Percentiles rank a stretch among this genome's conserved stretches.
phyloP scores from a whole-genome alignment of 2,888 invertebrate genomes.

The Nymphalis c-album region DNA sequence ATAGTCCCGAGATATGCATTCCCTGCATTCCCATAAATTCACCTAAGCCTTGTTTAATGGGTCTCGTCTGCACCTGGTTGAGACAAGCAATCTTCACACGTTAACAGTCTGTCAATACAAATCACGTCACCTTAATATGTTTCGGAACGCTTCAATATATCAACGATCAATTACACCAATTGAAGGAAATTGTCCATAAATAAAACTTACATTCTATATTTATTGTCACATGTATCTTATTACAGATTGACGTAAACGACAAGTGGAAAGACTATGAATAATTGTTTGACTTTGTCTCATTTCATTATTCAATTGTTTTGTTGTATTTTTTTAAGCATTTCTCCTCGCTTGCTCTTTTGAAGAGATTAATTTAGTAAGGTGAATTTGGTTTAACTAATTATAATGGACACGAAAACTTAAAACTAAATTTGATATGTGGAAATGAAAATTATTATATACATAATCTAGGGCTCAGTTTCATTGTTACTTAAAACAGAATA shows the following conservation, averaged over 20 bases:
- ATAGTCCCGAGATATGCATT: neutral
- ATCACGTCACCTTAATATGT: neutral
- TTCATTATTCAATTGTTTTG: too few species aligned
- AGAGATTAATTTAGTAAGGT: too few species aligned
- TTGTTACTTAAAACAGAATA: too few species aligned
- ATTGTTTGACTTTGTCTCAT: too few species aligned
- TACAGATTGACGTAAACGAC: neutral
- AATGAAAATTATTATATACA: too few species aligned
- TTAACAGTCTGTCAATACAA: slow-evolving; percentile 14
- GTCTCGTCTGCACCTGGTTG: slow-evolving; percentile 10
- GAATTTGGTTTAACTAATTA: too few species aligned
- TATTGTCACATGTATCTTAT: slow-evolving; percentile 6
- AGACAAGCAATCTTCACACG: slow-evolving; percentile 19
- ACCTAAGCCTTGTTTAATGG: slow-evolving; percentile 16
- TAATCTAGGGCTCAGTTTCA: too few species aligned
- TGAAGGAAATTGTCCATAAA: slow-evolving; percentile 5
- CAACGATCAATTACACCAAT: slow-evolving; percentile 3
- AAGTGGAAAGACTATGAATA: neutral
- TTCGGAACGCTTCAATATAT: slow-evolving; percentile 7
- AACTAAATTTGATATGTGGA: too few species aligned
- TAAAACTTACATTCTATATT: slow-evolving; percentile 1
- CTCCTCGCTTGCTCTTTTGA: too few species aligned
- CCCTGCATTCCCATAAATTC: slow-evolving; percentile 18
- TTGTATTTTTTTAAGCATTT: too few species aligned
- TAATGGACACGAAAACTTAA: too few species aligned